A percentile compares a stretch with the other conserved stretches of the same genome.
Evolutionary conservation across 2,797 vertebrate species (phyloP).

Genomic region (Epinephelus malabaricus): DNA sequence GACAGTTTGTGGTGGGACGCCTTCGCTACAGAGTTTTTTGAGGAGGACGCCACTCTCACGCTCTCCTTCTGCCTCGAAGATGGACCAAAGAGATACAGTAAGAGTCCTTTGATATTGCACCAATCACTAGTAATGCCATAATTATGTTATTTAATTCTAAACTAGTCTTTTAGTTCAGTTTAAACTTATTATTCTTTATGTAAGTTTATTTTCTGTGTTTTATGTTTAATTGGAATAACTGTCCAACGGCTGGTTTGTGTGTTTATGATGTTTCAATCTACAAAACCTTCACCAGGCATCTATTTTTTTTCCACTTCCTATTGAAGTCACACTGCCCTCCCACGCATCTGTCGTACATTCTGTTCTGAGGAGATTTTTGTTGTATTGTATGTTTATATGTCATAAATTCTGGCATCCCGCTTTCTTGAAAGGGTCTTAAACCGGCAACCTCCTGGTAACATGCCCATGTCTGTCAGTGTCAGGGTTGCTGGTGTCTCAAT

Average conservation of each 20-base stretch:
- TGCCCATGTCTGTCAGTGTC: background rate
- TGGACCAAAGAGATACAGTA: conserved; percentile 99
- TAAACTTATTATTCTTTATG: background rate
- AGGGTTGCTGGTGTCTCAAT: background rate
- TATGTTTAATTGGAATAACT: background rate
- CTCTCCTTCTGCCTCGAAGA: conserved; percentile 99
- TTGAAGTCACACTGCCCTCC: background rate
- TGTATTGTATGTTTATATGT: background rate
- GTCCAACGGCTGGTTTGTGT: background rate
- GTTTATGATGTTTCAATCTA: background rate
- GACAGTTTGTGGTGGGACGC: conserved; percentile 99
- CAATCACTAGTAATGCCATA: background rate
- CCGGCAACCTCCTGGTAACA: background rate
- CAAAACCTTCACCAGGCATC: background rate
- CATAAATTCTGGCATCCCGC: background rate
- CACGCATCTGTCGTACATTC: background rate
- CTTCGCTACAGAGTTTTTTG: conserved; percentile 98
- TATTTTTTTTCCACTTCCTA: background rate
- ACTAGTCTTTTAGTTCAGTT: background rate
- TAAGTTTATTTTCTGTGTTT: background rate
- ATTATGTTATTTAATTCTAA: background rate
- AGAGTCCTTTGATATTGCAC: conserved; percentile 70
- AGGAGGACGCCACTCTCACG: conserved; percentile 98
- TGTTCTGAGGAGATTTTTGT: background rate
- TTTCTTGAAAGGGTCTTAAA: background rate